Conservation (phyloP, 2,113 vertebrate genomes). For the Eulemur macaco region DNA sequence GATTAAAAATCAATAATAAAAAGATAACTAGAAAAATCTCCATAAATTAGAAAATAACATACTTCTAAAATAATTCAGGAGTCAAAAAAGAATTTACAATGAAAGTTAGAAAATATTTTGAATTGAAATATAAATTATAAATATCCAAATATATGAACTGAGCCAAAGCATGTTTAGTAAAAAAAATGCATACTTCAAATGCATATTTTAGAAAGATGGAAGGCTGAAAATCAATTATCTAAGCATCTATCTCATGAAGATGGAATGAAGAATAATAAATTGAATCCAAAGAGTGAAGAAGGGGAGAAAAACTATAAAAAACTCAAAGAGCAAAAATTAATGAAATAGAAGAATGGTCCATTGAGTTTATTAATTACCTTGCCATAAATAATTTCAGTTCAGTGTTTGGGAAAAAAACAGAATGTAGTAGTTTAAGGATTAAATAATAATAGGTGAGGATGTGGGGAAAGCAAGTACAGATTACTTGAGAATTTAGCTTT, state of each 20-base stretch:
- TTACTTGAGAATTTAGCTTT: neutral
- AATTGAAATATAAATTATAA: neutral
- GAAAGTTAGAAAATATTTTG: neutral
- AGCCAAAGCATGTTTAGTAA: neutral
- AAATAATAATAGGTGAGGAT: neutral
- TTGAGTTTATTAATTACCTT: neutral
- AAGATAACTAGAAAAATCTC: neutral
- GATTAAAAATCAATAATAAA: neutral
- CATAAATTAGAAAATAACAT: neutral
- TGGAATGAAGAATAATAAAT: neutral
- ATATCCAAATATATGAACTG: neutral
- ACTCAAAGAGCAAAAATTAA: neutral
- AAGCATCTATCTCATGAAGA: neutral
- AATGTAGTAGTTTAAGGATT: neutral
- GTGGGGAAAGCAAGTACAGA: neutral
- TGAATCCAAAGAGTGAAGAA: neutral
- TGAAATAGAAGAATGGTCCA: neutral
- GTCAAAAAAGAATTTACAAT: neutral
- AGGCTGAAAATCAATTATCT: neutral
- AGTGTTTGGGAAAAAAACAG: neutral
- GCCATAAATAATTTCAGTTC: neutral
- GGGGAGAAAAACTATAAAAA: neutral
- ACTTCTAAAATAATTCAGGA: neutral
- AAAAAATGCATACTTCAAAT: neutral
- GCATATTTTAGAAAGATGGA: neutral